Conservation (phyloP, 64 coral and sea anemone genomes). For the Orbicella faveolata region DNA sequence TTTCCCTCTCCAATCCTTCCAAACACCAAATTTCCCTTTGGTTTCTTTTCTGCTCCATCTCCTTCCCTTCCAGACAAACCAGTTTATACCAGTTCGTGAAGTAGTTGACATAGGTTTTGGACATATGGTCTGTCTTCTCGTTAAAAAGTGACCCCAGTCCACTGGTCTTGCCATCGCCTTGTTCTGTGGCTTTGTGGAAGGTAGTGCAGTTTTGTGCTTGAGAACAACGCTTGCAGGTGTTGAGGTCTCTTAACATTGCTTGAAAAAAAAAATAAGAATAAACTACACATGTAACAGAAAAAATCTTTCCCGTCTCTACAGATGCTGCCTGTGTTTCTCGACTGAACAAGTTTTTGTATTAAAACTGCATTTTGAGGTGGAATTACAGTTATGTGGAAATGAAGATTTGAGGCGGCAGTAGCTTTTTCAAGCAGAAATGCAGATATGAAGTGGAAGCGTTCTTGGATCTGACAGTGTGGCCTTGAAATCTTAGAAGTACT, state of each 20-base stretch:
- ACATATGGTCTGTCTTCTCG: slow-evolving; percentile 78
- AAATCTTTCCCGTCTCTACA: no score
- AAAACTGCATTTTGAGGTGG: no score
- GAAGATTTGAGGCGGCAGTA: no score
- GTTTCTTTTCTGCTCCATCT: slow-evolving; percentile 60
- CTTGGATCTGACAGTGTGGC: no score
- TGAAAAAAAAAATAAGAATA: not conserved
- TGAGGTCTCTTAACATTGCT: slow-evolving; percentile 92
- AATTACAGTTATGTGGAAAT: no score
- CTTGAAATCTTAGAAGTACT: no score
- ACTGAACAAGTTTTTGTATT: no score
- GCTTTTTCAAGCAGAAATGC: no score
- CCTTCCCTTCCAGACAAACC: slow-evolving; percentile 83
- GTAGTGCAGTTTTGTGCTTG: slow-evolving; percentile 83
- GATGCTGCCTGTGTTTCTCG: no score
- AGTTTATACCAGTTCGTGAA: slow-evolving; percentile 90
- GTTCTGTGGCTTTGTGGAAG: slow-evolving; percentile 87
- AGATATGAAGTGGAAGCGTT: no score
- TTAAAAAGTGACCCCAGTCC: slow-evolving; percentile 79
- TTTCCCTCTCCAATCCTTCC: slow-evolving; percentile 76
- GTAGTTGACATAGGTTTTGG: slow-evolving; percentile 58
- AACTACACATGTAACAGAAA: not conserved
- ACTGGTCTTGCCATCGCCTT: slow-evolving; percentile 75
- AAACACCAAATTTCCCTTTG: slow-evolving; percentile 89
- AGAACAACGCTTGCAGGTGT: slow-evolving; percentile 87